Evolutionary conservation across 2,113 vertebrate species (phyloP).

Genomic region (Antechinus stuartii): DNA sequence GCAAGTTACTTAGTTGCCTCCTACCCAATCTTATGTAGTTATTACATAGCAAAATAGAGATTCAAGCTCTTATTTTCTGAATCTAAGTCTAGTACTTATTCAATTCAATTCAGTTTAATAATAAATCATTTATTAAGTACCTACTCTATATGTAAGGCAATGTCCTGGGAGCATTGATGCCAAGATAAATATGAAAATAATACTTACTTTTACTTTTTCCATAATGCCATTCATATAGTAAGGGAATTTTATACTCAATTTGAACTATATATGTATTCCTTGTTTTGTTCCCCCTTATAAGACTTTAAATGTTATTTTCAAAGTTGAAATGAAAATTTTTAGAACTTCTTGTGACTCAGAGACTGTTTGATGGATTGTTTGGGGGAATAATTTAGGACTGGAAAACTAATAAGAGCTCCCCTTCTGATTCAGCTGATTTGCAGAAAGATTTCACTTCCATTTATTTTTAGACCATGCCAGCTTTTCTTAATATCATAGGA

Average conservation of each 20-base stretch:
- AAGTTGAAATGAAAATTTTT: conserved; percentile 45
- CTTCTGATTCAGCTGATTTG: conserved; percentile 20
- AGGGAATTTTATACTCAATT: conserved; percentile 18
- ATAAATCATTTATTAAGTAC: neutral
- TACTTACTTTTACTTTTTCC: neutral
- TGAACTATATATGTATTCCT: conserved; percentile 9
- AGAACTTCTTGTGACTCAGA: neutral
- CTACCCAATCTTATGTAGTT: neutral
- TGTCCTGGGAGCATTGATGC: too few relatives aligned
- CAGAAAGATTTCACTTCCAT: conserved; percentile 1
- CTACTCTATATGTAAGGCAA: neutral
- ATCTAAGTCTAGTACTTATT: neutral
- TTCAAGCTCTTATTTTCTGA: neutral
- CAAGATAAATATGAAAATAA: neutral
- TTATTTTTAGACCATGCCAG: conserved; percentile 1
- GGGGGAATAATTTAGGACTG: conserved; percentile 9
- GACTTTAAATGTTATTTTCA: conserved; percentile 30
- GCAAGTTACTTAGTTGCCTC: neutral
- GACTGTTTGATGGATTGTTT: neutral
- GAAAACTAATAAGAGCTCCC: neutral
- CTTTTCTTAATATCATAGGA: neutral
- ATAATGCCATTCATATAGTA: neutral
- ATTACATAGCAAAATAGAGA: neutral
- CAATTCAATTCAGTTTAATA: neutral
- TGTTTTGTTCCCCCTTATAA: neutral